Evolutionary conservation across 1,140 invertebrate genomes (phyloP).

Genomic region (Arion vulgaris): DNA sequence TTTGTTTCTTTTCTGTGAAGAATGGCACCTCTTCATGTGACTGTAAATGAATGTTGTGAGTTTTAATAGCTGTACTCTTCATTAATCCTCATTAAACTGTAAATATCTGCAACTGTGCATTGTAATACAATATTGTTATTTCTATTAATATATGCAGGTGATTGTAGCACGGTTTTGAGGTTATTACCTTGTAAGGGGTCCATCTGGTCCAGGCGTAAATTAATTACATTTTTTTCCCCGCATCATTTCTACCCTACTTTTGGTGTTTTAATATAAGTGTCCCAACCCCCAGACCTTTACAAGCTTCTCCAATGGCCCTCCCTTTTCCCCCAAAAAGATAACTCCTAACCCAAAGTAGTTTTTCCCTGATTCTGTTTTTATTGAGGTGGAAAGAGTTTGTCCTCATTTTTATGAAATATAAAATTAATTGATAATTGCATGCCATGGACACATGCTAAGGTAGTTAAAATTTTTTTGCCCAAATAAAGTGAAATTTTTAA

Average conservation of each 20-base stretch:
- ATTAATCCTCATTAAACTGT: too few species aligned
- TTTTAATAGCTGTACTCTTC: too few species aligned
- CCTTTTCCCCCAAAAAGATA: not conserved
- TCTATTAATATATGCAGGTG: not conserved
- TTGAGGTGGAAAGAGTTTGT: not conserved
- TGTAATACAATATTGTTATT: not conserved
- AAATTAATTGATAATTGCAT: too few species aligned
- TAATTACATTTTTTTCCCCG: slow-evolving; percentile 47
- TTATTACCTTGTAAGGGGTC: slow-evolving; percentile 42
- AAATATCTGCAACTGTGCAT: too few species aligned
- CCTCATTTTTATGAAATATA: too few species aligned
- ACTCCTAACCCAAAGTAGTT: not conserved
- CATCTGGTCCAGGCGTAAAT: slow-evolving; percentile 50
- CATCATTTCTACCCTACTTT: not conserved
- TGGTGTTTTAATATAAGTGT: not conserved
- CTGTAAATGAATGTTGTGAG: too few species aligned
- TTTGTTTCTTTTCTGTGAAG: too few species aligned
- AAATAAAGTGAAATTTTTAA: too few species aligned
- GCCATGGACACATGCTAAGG: not conserved
- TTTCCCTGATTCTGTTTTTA: not conserved
- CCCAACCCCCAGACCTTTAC: not conserved
- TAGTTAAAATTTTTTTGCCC: not conserved
- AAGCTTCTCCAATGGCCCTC: not conserved
- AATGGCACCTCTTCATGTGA: too few species aligned
- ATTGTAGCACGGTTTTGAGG: slow-evolving; percentile 47